Evolutionary conservation across 2,888 invertebrate genomes (phyloP).

Genomic region (Eulithis testata): DNA sequence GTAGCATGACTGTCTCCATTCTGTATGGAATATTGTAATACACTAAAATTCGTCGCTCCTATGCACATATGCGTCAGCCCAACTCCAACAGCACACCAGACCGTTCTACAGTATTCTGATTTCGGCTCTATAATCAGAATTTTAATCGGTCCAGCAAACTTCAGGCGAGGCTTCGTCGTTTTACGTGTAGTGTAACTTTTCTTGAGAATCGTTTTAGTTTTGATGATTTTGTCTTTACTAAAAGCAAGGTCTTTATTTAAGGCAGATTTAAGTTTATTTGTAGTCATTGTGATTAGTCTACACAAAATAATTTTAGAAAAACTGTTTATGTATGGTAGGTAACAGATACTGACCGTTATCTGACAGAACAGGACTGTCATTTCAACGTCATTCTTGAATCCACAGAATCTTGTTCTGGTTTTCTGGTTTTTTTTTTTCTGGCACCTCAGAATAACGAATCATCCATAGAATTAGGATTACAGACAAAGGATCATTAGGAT

Average conservation of each 20-base stretch:
- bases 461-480: too few relatives aligned
- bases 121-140: constrained; percentile 50
- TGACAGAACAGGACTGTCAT: too few relatives aligned
- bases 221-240: constrained; percentile 1
- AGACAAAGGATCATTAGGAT: too few relatives aligned
- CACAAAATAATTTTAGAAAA: background rate
- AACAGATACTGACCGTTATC: background rate
- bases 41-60: constrained; percentile 52
- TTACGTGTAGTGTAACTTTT: constrained; percentile 11
- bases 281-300: constrained; percentile 5
- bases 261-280: constrained; percentile 4
- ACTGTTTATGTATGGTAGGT: background rate
- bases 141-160: constrained; percentile 45
- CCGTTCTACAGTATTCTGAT: constrained; percentile 48
- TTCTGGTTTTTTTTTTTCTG: too few relatives aligned
- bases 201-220: constrained; percentile 19
- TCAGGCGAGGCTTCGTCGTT: constrained; percentile 14
- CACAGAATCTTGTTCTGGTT: too few relatives aligned
- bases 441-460: too few relatives aligned
- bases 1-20: constrained; percentile 48
- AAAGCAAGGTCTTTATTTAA: background rate
- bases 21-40: constrained; percentile 46
- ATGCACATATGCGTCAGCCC: constrained; percentile 51
- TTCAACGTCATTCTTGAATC: too few relatives aligned
- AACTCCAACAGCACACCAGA: constrained; percentile 51